Evolutionary conservation across 2,113 vertebrate species (phyloP), one percentile per base, ranked within the genome.

Genomic region (Australoheros scitulus): DNA sequence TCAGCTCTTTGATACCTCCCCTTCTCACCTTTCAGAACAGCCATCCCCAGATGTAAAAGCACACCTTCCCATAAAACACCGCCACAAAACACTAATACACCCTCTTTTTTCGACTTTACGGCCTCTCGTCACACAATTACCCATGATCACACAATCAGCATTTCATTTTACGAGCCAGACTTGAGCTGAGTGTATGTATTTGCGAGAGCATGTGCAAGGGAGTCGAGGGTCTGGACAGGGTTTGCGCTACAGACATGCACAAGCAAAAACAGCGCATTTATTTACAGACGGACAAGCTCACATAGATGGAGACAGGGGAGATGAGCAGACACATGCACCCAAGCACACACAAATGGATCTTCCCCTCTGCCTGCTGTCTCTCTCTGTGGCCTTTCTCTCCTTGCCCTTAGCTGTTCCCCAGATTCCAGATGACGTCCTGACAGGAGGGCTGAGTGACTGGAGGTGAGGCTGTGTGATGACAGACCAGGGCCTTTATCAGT

Each of bases 401-500:
- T 91, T 92, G 93, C 94, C 91, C 93, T 92, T 92, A 94, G 92
- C 94, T 85, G 90, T 93, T 95, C 94, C 91, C 91, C 90, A 92
- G 94, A 94, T 95, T 95, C 90, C 90, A 93, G 90, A 92, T 94
- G 94, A 94, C 89, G 77, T 92, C 83, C 90, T 94, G 94, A 95
- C 94, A 95, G 94, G 89, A 92, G 92, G 89, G 91, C 92, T 92
- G 92, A 93, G 90, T 91, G 94, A 94, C 89, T 95, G 85, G 91
- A 94, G 91, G 94, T 95, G 90, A 93, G 89, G 72, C 91, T 88
- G 85, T 81, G 89, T 89, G 93, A 96, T 95, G 95, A 95, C 93
- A 94, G 94, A 95, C 92, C 86, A 87, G 88, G 88, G 87, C 89
- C 91, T 95, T 96, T 95, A 95, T 95, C 95, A 95, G 93, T 94